Base-by-base conservation (phyloP, 2,888 invertebrate species). In the Anorthoa munda region DNA sequence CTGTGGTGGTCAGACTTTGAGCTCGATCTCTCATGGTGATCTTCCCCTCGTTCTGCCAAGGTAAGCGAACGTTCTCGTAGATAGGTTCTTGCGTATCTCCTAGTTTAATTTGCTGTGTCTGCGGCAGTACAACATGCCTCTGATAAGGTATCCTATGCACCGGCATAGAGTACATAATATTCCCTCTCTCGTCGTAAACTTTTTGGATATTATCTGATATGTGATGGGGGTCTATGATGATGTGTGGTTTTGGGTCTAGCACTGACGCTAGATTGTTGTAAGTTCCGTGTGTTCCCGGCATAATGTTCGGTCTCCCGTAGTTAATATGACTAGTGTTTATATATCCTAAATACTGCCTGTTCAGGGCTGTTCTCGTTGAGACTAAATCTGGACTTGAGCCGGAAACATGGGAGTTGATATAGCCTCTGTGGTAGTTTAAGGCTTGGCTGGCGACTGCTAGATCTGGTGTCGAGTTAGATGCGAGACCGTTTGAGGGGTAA, bases 391-490 rank as follows among this genome's bases (percentile, higher is more conserved):
- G 98, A 87, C 98, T 98, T 0, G 98, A 98, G 0, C 98, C 98
- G 1, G 97, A 97, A 0, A 98, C 97, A 77, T 97, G 97, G 0
- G 97, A 91, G 76, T 94, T 95, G 48, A 96, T 95, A 68, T 95
- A 96, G 0, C 95, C 95, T 68, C 96, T 77, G 63, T 95, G 95
- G 85, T 96, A 96, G 75, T 94, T 95, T 0, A 96, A 89, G 0
- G 97, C 97, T 86, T 97, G 97, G 72, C 97, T 97, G 2, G 98
- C 97, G 2, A 97, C 97, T 0, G 98, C 98, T 72, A 99, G 92
- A 92, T 98, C 98, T 0, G 98, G 98, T 0, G 98, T 98, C 0
- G 98, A 98, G 86, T 98, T 98, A 13, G 98, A 98, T 66, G 98
- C 98, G n/a, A 98, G 94, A 0, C 98, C 97, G 88, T 97, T 97